phyloP scores from a whole-genome alignment of 2,888 invertebrate species.

The Acanthococcus lagerstroemiae region DNA sequence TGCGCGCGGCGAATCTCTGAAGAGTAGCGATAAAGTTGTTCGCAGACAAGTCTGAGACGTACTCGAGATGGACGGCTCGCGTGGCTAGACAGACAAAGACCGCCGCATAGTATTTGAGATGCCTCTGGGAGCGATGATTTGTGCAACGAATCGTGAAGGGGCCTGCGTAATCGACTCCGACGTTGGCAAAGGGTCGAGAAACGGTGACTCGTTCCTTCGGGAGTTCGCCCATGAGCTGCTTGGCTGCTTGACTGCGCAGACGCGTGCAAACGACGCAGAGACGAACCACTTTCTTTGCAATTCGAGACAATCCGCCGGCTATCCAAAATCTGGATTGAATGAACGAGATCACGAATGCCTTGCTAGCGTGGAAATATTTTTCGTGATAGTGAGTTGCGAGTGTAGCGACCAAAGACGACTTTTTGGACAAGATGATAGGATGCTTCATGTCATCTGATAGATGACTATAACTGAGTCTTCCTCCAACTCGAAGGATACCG shows the following conservation, averaged over 20 bases:
- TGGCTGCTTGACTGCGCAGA: neutral
- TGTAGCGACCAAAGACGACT: neutral
- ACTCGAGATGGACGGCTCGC: constrained; percentile 37
- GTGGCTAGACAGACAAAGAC: constrained; percentile 18
- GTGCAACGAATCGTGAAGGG: constrained; percentile 1
- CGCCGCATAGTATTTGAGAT: constrained; percentile 2
- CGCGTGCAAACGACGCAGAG: constrained; percentile 5
- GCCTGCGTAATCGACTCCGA: constrained; percentile 13
- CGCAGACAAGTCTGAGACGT: constrained; percentile 36
- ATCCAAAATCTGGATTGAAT: neutral
- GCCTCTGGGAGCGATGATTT: neutral
- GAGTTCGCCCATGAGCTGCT: constrained; percentile 32
- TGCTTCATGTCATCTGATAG: constrained; percentile 13
- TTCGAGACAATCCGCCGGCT: neutral
- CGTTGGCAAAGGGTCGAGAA: constrained; percentile 30
- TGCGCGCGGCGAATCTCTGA: constrained; percentile 35
- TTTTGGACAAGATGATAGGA: constrained; percentile 15
- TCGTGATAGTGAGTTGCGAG: neutral
- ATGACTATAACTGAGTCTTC: constrained; percentile 13
- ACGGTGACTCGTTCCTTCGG: constrained; percentile 32
- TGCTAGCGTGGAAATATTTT: neutral
- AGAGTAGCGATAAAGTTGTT: constrained; percentile 36
- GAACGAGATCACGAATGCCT: neutral
- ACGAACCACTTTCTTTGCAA: neutral
- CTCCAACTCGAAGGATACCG: constrained; percentile 21